Conservation (phyloP, 2,888 invertebrate species). For the Thysanoteuthis rhombus region DNA sequence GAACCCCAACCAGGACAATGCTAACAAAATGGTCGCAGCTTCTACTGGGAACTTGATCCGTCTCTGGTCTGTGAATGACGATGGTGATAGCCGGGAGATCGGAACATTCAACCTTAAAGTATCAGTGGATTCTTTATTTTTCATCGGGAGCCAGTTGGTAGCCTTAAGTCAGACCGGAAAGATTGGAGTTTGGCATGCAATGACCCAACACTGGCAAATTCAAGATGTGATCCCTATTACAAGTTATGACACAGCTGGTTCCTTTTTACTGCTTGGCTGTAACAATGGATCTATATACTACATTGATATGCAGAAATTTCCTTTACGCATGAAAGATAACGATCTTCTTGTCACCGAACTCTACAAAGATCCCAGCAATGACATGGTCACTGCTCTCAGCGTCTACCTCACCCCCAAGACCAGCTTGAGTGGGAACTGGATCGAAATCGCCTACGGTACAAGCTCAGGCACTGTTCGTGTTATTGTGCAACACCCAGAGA, state of each 20-base stretch:
- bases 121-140: slow-evolving; percentile 93
- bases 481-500: slow-evolving; percentile 98
- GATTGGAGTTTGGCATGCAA: slow-evolving; percentile 99
- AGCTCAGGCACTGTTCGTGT: slow-evolving; percentile 92
- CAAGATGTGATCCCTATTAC: slow-evolving; percentile 95
- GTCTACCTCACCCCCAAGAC: slow-evolving; percentile 99
- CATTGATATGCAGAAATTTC: slow-evolving; percentile 99
- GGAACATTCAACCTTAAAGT: slow-evolving; percentile 88
- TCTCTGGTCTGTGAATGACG: slow-evolving; percentile 83
- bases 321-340: slow-evolving; percentile 97
- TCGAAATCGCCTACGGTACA: slow-evolving; percentile 99
- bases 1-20: slow-evolving; percentile 66
- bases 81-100: slow-evolving; percentile 79
- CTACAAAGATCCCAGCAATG: slow-evolving; percentile 89
- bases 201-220: slow-evolving; percentile 95
- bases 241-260: slow-evolving; percentile 96
- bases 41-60: slow-evolving; percentile 81
- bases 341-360: slow-evolving; percentile 96
- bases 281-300: slow-evolving; percentile 97
- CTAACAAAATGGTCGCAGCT: slow-evolving; percentile 84
- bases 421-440: slow-evolving; percentile 92
- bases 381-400: slow-evolving; percentile 96
- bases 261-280: slow-evolving; percentile 92
- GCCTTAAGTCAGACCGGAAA: slow-evolving; percentile 91
- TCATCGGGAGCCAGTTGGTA: slow-evolving; percentile 97